These are phyloP conservation scores for Maccullochella peelii DNA, from an alignment of 2,113 vertebrate genomes.

Conservation along the genomic window DNA sequence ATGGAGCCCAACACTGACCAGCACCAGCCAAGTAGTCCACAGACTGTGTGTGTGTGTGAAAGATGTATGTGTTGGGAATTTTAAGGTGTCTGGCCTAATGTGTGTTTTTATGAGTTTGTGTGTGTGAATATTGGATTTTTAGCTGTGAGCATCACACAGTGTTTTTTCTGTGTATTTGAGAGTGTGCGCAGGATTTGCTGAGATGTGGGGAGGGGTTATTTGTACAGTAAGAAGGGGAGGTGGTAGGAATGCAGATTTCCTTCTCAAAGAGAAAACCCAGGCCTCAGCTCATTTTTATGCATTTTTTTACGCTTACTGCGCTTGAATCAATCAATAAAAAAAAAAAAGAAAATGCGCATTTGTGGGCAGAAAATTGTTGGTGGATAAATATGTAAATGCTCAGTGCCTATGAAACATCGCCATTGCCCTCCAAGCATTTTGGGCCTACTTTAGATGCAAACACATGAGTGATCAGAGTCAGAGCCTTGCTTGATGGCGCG, in stretches of 20 bases:
- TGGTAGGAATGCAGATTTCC: slow-evolving; percentile 79
- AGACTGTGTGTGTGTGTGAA: slow-evolving; percentile 47
- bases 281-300: slow-evolving; percentile 72
- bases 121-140: slow-evolving; percentile 31
- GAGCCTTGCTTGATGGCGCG: slow-evolving; percentile 57
- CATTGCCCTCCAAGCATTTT: slow-evolving; percentile 66
- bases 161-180: slow-evolving; percentile 13
- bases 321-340: slow-evolving; percentile 73
- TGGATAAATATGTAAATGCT: slow-evolving; percentile 78
- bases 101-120: slow-evolving; percentile 29
- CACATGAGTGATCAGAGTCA: slow-evolving; percentile 73
- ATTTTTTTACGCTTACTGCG: slow-evolving; percentile 53
- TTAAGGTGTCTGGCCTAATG: slow-evolving; percentile 16
- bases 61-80: slow-evolving; percentile 42
- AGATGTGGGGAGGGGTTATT: slow-evolving; percentile 32
- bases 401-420: slow-evolving; percentile 59
- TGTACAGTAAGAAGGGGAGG: not conserved
- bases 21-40: slow-evolving; percentile 72
- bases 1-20: slow-evolving; percentile 83
- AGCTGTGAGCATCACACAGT: not conserved
- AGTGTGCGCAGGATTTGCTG: slow-evolving; percentile 69
- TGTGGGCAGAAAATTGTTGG: slow-evolving; percentile 65
- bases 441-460: slow-evolving; percentile 75
- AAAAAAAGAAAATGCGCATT: slow-evolving; percentile 18
- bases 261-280: slow-evolving; percentile 77